Evolutionary conservation across 2,888 invertebrate species (phyloP).

Genomic region (Clunio marinus): DNA sequence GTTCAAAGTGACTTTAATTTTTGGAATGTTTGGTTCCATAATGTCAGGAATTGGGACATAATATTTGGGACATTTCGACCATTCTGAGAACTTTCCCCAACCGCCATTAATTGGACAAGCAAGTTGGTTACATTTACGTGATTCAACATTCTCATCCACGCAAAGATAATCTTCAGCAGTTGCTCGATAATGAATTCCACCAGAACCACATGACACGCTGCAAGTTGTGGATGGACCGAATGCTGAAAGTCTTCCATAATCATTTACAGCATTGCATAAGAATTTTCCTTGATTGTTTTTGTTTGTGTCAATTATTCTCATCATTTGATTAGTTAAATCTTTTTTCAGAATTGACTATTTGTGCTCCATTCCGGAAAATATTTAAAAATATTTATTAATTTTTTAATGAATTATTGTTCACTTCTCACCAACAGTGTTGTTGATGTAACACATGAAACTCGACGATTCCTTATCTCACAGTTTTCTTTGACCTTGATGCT

Average conservation of each 20-base stretch:
- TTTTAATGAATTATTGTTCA: too few species aligned
- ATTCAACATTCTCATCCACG: constrained; percentile 26
- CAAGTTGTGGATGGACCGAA: constrained; percentile 17
- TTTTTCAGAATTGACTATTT: constrained; percentile 1
- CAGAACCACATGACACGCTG: constrained; percentile 4
- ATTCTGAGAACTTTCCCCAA: constrained; percentile 32
- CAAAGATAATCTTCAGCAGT: constrained; percentile 12
- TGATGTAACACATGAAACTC: constrained; percentile 60
- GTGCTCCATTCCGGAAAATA: too few species aligned
- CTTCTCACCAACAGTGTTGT: constrained; percentile 63
- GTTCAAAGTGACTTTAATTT: constrained; percentile 26
- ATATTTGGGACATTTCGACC: constrained; percentile 8
- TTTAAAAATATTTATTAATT: constrained; percentile 56
- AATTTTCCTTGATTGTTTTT: constrained; percentile 56
- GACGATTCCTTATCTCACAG: too few species aligned
- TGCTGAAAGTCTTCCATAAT: constrained; percentile 54
- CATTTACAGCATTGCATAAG: constrained; percentile 57
- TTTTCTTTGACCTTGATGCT: too few species aligned
- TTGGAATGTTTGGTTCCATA: not conserved
- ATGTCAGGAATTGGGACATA: not conserved
- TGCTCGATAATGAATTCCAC: constrained; percentile 29
- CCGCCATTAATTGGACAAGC: constrained; percentile 27
- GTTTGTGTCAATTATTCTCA: constrained; percentile 48
- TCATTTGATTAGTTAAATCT: constrained; percentile 30
- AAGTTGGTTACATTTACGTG: constrained; percentile 18